Evolutionary conservation across 2,797 vertebrate species (phyloP).

Genomic region (Austrolebias charrua): DNA sequence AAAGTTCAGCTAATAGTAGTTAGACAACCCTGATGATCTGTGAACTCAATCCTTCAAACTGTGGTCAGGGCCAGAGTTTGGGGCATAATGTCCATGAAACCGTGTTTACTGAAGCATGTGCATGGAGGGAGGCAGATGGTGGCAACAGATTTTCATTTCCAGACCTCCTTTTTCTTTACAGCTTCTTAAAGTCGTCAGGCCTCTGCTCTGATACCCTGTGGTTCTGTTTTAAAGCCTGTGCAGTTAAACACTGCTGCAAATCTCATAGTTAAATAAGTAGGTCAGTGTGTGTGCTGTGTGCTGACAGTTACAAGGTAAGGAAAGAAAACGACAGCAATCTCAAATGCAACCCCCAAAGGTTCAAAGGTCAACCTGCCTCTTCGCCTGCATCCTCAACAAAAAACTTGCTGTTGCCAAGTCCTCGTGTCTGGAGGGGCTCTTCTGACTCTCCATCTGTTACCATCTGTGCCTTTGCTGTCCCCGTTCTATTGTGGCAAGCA

Average conservation of each 20-base stretch:
- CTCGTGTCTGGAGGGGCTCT: conserved; percentile 76
- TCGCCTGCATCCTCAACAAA: conserved; percentile 72
- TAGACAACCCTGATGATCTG: conserved; percentile 16
- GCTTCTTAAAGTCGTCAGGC: conserved; percentile 45
- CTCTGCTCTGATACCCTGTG: conserved; percentile 23
- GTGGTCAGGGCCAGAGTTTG: conserved; percentile 9
- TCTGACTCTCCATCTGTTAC: conserved; percentile 81
- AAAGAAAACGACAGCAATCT: conserved; percentile 23
- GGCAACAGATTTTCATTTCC: conserved; percentile 62
- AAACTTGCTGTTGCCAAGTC: conserved; percentile 72
- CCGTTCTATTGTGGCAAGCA: conserved; percentile 60
- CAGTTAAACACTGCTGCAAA: conserved; percentile 7
- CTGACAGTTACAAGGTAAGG: conserved; percentile 9
- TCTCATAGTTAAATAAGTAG: conserved; percentile 3
- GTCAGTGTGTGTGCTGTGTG: not conserved
- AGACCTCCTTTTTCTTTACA: conserved; percentile 49
- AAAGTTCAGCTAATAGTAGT: conserved; percentile 28
- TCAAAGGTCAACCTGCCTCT: conserved; percentile 73
- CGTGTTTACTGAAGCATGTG: conserved; percentile 57
- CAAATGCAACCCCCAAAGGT: conserved; percentile 46
- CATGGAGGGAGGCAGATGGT: conserved; percentile 73
- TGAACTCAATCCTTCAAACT: conserved; percentile 22
- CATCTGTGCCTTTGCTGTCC: conserved; percentile 79
- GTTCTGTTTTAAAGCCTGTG: conserved; percentile 13
- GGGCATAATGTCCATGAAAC: conserved; percentile 42